A percentile compares a stretch with the other conserved stretches of the same genome.
Evolutionary conservation across 1,140 invertebrate species (phyloP).

Genomic region (Drosophila setifemur): DNA sequence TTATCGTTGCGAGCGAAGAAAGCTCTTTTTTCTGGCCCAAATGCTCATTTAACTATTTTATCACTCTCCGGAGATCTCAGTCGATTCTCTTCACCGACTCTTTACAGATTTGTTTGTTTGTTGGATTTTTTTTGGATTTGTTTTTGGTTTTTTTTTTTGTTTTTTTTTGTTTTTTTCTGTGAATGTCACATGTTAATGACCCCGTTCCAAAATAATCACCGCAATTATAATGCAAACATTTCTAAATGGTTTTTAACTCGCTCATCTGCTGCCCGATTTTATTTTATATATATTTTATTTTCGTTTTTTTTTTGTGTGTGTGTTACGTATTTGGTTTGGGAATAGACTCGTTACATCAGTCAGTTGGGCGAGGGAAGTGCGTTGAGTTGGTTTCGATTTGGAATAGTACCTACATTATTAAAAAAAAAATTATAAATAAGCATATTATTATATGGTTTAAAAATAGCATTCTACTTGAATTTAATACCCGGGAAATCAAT

Average conservation of each 20-base stretch:
- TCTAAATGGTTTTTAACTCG: conserved; percentile 54
- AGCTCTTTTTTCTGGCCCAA: conserved; percentile 18
- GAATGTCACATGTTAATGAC: conserved; percentile 77
- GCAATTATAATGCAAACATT: conserved; percentile 73
- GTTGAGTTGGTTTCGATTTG: not conserved
- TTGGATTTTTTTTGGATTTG: no score
- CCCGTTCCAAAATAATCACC: conserved; percentile 65
- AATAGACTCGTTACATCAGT: conserved; percentile 35
- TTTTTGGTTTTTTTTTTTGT: conserved; percentile 30
- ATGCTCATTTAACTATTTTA: conserved; percentile 62
- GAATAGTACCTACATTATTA: conserved; percentile 9
- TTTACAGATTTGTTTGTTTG: conserved; percentile 12
- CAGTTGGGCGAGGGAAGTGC: conserved; percentile 13
- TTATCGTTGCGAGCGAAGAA: conserved; percentile 51
- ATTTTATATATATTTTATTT: conserved; percentile 6
- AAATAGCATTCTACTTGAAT: conserved; percentile 1
- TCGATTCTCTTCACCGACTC: not conserved
- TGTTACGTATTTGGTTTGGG: conserved; percentile 9
- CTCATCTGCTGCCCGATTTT: conserved; percentile 6
- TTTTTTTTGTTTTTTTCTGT: conserved; percentile 11
- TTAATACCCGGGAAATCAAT: not conserved
- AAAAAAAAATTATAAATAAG: not conserved
- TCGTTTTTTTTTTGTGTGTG: conserved; percentile 9
- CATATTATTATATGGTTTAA: not conserved
- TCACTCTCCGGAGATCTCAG: conserved; percentile 60